A percentile compares a stretch with the other conserved stretches of the same genome.
These are phyloP conservation scores for Pangasius macronema DNA, from an alignment of 2,797 vertebrate genomes.

Conservation along the genomic window DNA sequence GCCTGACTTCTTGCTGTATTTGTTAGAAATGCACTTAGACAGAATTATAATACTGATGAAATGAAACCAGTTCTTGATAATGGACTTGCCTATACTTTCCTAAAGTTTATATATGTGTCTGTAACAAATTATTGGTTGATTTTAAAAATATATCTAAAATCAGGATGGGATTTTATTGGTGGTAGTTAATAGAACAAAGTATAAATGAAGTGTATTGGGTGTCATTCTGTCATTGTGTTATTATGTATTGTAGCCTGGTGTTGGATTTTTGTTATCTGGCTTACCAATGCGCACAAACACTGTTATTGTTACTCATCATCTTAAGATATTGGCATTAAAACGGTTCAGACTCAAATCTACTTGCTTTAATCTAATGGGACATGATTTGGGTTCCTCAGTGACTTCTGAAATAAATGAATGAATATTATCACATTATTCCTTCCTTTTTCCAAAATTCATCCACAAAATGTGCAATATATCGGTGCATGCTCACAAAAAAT, in stretches of 20 bases:
- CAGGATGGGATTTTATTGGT: not conserved
- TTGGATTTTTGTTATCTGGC: not conserved
- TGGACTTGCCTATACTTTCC: not conserved
- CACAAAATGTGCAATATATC: not conserved
- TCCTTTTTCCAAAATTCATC: not conserved
- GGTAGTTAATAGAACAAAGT: not conserved
- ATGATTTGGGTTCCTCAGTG: not conserved
- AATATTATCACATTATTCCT: not conserved
- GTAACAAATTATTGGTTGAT: not conserved
- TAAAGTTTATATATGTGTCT: not conserved
- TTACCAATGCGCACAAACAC: not conserved
- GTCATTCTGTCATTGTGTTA: not conserved
- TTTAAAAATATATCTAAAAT: not conserved
- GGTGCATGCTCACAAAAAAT: not conserved
- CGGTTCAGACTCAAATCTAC: not conserved
- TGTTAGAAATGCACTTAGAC: no score
- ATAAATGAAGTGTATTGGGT: not conserved
- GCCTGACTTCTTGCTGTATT: no score
- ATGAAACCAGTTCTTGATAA: not conserved
- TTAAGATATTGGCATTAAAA: not conserved
- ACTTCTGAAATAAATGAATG: not conserved
- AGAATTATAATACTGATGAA: not conserved
- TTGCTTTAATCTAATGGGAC: not conserved
- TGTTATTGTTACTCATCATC: not conserved
- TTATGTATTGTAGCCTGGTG: not conserved